Evolutionary conservation across 2,797 vertebrate species (phyloP).

Genomic region (Typhlichthys eigenmanni): DNA sequence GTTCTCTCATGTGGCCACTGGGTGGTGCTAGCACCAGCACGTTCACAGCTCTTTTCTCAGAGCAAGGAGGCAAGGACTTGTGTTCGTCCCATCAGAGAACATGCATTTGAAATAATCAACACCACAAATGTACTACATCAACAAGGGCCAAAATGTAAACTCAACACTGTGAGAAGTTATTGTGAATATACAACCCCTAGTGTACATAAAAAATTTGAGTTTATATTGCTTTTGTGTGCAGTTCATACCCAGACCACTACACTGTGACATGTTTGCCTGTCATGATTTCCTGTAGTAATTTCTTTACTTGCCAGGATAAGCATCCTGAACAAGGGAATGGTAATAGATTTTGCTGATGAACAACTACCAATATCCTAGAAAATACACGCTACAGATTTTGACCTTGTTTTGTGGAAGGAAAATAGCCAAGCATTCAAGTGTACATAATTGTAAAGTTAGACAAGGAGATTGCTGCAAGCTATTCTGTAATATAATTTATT

Average conservation of each 20-base stretch:
- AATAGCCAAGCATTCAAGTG: slow-evolving; percentile 21
- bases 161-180: slow-evolving; percentile 52
- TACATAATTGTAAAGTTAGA: slow-evolving; percentile 13
- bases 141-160: slow-evolving; percentile 35
- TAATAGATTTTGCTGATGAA: slow-evolving; percentile 48
- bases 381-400: slow-evolving; percentile 17
- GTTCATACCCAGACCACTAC: slow-evolving; percentile 28
- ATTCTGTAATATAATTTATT: not conserved
- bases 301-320: slow-evolving; percentile 37
- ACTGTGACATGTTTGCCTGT: slow-evolving; percentile 35
- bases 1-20: slow-evolving; percentile 56
- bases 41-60: slow-evolving; percentile 39
- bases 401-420: slow-evolving; percentile 19
- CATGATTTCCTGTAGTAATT: slow-evolving; percentile 42
- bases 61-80: slow-evolving; percentile 32
- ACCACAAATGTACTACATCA: slow-evolving; percentile 26
- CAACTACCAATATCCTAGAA: slow-evolving; percentile 34
- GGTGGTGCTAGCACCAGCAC: slow-evolving; percentile 71
- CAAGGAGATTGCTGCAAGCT: not conserved
- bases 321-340: slow-evolving; percentile 22
- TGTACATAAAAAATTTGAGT: not conserved
- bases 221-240: slow-evolving; percentile 38
- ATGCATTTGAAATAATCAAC: slow-evolving; percentile 28
- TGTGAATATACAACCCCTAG: slow-evolving; percentile 12
- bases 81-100: slow-evolving; percentile 48